A percentile compares a stretch with the other conserved stretches of the same genome.
Evolutionary conservation across 2,797 vertebrate species (phyloP).

Genomic region (Danio albolineatus): DNA sequence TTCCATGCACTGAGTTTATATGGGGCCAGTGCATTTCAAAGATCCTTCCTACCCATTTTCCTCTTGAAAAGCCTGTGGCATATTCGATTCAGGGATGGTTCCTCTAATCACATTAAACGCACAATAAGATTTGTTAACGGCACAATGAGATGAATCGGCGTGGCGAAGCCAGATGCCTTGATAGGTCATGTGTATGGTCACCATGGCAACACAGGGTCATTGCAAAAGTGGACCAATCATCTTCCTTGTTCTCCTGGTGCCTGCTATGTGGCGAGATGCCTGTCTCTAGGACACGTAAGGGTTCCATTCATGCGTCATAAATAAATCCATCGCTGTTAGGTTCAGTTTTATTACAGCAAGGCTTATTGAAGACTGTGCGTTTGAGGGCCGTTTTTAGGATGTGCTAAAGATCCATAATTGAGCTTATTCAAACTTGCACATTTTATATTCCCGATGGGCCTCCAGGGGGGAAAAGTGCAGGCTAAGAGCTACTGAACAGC

Average conservation of each 20-base stretch:
- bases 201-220: constrained; percentile 62
- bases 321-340: neutral
- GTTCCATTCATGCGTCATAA: constrained; percentile 23
- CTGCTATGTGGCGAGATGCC: constrained; percentile 42
- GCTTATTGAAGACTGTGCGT: neutral
- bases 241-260: constrained; percentile 20
- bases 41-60: constrained; percentile 44
- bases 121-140: constrained; percentile 64
- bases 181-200: constrained; percentile 58
- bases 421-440: neutral
- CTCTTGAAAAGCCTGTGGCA: constrained; percentile 48
- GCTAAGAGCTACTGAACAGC: constrained; percentile 1
- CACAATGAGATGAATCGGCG: constrained; percentile 59
- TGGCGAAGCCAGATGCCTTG: constrained; percentile 58
- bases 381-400: neutral
- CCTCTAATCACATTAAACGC: constrained; percentile 57
- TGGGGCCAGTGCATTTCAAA: constrained; percentile 21
- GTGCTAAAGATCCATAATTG: neutral
- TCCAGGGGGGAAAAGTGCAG: neutral
- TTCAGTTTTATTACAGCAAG: neutral
- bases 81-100: constrained; percentile 55
- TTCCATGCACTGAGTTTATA: neutral
- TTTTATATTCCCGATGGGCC: constrained; percentile 1
- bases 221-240: constrained; percentile 49
- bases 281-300: constrained; percentile 50